These are phyloP conservation scores for Mylabris sibirica DNA, from an alignment of 2,888 invertebrate genomes.

Conservation along the genomic window DNA sequence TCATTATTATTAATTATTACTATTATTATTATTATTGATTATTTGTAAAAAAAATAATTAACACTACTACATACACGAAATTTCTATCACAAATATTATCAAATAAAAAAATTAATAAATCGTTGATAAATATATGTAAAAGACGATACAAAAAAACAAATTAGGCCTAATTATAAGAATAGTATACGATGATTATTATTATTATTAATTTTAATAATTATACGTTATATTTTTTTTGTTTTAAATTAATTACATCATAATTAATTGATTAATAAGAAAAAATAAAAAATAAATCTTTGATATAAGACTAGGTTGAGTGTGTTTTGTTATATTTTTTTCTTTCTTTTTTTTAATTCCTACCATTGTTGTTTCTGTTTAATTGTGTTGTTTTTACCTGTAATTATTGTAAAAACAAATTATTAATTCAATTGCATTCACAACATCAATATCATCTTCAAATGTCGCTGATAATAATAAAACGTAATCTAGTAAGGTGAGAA, in stretches of 20 bases:
- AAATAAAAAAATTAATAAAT: constrained; percentile 32
- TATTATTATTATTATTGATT: constrained; percentile 15
- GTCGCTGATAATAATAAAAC: no score
- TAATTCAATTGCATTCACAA: no score
- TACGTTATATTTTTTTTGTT: constrained; percentile 18
- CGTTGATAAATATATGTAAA: constrained; percentile 42
- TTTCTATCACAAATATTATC: constrained; percentile 39
- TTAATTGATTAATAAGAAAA: constrained; percentile 30
- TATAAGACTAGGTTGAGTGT: constrained; percentile 52
- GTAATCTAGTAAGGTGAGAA: no score
- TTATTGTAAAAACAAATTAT: constrained; percentile 23
- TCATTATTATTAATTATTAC: constrained; percentile 14
- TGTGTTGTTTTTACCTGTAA: constrained; percentile 25
- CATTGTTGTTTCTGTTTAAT: background rate
- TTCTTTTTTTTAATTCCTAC: constrained; percentile 42
- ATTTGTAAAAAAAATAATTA: constrained; percentile 30
- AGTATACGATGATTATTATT: constrained; percentile 19
- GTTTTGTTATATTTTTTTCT: constrained; percentile 38
- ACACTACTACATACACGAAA: constrained; percentile 33
- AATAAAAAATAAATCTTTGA: constrained; percentile 49
- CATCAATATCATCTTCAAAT: constrained; percentile 50
- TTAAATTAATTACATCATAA: no score
- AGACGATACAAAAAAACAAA: constrained; percentile 26
- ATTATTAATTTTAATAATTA: constrained; percentile 22
- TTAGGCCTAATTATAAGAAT: constrained; percentile 24